A percentile compares a stretch with the other conserved stretches of the same genome.
These are phyloP conservation scores for Channa striata DNA, from an alignment of 2,797 vertebrate genomes.

Conservation along the genomic window DNA sequence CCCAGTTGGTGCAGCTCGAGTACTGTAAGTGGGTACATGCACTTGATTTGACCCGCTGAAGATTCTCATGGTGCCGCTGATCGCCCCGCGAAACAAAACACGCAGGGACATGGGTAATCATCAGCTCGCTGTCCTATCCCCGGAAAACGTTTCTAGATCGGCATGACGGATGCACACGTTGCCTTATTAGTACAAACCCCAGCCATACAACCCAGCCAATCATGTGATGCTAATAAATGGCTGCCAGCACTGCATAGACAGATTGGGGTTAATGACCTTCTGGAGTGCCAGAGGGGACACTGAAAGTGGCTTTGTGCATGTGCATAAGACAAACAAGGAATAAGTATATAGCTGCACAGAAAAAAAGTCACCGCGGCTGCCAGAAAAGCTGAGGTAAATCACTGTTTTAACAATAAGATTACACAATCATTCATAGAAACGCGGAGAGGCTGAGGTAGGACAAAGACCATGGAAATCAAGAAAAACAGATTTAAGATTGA, in stretches of 20 bases:
- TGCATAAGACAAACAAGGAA: slow-evolving; percentile 35
- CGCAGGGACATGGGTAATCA: background rate
- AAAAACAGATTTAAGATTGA: slow-evolving; percentile 55
- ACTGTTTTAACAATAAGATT: slow-evolving; percentile 26
- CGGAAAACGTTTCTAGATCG: slow-evolving; percentile 27
- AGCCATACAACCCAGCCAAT: slow-evolving; percentile 56
- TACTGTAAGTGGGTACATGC: background rate
- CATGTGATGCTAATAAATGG: slow-evolving; percentile 61
- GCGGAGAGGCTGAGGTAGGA: slow-evolving; percentile 8
- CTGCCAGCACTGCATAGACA: slow-evolving; percentile 62
- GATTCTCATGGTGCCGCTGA: background rate
- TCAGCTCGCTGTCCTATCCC: slow-evolving; percentile 12
- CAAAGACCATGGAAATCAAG: slow-evolving; percentile 34
- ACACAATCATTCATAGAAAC: slow-evolving; percentile 21
- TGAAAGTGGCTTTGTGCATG: slow-evolving; percentile 37
- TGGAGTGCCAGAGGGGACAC: slow-evolving; percentile 55
- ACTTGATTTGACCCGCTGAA: slow-evolving; percentile 16
- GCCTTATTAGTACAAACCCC: slow-evolving; percentile 36
- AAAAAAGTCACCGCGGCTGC: background rate
- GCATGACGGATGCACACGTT: slow-evolving; percentile 7
- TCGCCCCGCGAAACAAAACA: background rate
- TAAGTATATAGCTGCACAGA: background rate
- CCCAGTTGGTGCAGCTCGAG: slow-evolving; percentile 40
- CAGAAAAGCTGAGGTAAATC: slow-evolving; percentile 37
- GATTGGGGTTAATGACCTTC: slow-evolving; percentile 77